Evolutionary conservation across 2,888 invertebrate species (phyloP), one percentile per base, ranked within the genome.

Genomic region (Serripes groenlandicus): DNA sequence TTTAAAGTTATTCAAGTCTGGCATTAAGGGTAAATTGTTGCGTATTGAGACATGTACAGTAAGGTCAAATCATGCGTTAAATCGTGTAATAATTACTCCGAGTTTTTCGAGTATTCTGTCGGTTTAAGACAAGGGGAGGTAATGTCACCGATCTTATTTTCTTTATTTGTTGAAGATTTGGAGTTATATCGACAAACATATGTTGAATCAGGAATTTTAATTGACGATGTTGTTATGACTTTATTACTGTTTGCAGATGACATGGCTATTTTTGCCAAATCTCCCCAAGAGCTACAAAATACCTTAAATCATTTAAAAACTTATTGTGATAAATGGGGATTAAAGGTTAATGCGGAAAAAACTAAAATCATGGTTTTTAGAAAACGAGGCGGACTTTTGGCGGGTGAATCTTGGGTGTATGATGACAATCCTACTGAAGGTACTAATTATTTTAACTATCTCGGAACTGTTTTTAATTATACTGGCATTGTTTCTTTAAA

Each of bases 1-100:
- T 56, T 26, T 69, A n/a, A 75, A 75, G 69, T 34, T 75, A 34
- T 69, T 42, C 30, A 54, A 75, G 28, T 18, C 34, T 32, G 58
- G 69, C 30, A 9, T 69, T 28, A 37, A 69, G 28, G 75, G 75
- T 3, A 75, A 75, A 54, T 37, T 56, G 23, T 21, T 68, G 23
- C 62, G 66, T 54, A 66, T 56, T 75, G 58, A 62, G 70, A 70
- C 52, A 60, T 77, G 76, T 77, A 77, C 49, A 34, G 37, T 30
- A 62, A 69, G 34, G 62, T 77, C 23, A 77, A 62, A 49, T 58
- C 76, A 5, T 71, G 71, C 37, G 62, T 77, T 18, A 58, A 70
- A 62, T n/a, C 4, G n/a, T 62, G 52, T 42, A 52, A 49, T 71
- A 18, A 21, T 7, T 60, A 18, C 21, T 71, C 70, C 11, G 70